Percentiles rank a stretch among this genome's conserved stretches.
Evolutionary conservation across 2,797 vertebrate genomes (phyloP).

Genomic region (Microctenopoma steveboyesi): DNA sequence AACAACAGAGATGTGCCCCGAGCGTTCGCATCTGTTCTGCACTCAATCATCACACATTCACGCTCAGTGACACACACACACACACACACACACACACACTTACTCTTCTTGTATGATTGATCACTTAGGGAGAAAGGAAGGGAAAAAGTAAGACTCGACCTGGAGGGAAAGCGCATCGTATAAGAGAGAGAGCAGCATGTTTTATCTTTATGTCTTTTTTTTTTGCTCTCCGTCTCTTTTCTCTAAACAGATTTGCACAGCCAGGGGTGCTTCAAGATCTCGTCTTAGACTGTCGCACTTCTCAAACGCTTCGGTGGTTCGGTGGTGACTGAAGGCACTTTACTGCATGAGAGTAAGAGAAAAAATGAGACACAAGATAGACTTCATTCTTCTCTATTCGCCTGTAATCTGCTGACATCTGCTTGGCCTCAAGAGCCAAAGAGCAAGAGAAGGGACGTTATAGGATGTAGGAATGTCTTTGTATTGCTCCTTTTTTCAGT

Average conservation of each 20-base stretch:
- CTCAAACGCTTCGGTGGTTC: slow-evolving; percentile 57
- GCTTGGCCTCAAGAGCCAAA: slow-evolving; percentile 27
- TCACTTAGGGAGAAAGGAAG: slow-evolving; percentile 63
- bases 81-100: slow-evolving; percentile 59
- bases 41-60: slow-evolving; percentile 60
- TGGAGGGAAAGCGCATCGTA: slow-evolving; percentile 53
- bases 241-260: slow-evolving; percentile 64
- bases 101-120: slow-evolving; percentile 72
- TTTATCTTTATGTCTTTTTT: slow-evolving; percentile 3
- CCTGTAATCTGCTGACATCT: slow-evolving; percentile 51
- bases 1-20: slow-evolving; percentile 45
- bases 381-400: slow-evolving; percentile 24
- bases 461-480: not conserved
- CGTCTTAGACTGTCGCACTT: slow-evolving; percentile 68
- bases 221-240: slow-evolving; percentile 1
- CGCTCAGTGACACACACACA: slow-evolving; percentile 64
- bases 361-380: slow-evolving; percentile 62
- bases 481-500: too few species aligned
- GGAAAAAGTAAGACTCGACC: slow-evolving; percentile 55
- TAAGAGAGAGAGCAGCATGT: slow-evolving; percentile 65
- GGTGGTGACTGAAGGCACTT: slow-evolving; percentile 55
- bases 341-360: slow-evolving; percentile 48
- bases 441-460: not conserved
- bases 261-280: slow-evolving; percentile 63
- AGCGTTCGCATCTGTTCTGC: slow-evolving; percentile 60